Evolutionary conservation across 37 sponge, comb jelly and placozoan genomes (phyloP), one percentile per base, ranked within the genome.

Genomic region (Lycopodina hypogea): DNA sequence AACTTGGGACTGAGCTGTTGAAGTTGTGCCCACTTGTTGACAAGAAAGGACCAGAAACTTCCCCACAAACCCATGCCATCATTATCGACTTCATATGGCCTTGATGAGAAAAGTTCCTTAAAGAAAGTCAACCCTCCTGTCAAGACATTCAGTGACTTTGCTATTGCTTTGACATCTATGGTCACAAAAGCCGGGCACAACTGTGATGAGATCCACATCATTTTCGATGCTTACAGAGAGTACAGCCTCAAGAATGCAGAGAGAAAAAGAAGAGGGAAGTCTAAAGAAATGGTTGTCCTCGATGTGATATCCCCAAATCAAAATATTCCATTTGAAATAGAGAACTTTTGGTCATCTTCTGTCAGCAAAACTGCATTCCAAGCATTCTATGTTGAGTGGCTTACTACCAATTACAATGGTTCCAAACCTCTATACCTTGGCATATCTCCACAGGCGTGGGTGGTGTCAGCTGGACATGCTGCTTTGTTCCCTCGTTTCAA

Each of bases 101-200:
- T 60, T 60, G 61, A 28, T 60, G 61, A 60, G 61, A 60, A 60
- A 60, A 22, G 61, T 60, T 60, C 61, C 61, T 28, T 60, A 26
- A 60, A 60, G 24, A 60, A 60, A 22, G 26, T 60, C 24, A 6
- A 60, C 24, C 61, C 61, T 60, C 61, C 61, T 60, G 61, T 60
- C 23, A 60, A 60, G 61, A 60, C 61, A 60, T 60, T 60, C 24
- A n/a, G 4, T 60, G 61, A 60, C 61, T 60, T 60, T n/a, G 61
- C 61, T 60, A 22, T 60, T 60, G 61, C 61, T 60, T 60, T 60
- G 61, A 60, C 61, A 60, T 60, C 61, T 60, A 60, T 60, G 61
- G 61, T 60, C 61, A 60, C 61, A 11, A 60, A 22, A 53, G 17
- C 17, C 17, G 17, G 55, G 17, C 17, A 19, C 55, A 53, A n/a